Conservation (phyloP, 2,888 invertebrate species). For the Microchrysa polita region DNA sequence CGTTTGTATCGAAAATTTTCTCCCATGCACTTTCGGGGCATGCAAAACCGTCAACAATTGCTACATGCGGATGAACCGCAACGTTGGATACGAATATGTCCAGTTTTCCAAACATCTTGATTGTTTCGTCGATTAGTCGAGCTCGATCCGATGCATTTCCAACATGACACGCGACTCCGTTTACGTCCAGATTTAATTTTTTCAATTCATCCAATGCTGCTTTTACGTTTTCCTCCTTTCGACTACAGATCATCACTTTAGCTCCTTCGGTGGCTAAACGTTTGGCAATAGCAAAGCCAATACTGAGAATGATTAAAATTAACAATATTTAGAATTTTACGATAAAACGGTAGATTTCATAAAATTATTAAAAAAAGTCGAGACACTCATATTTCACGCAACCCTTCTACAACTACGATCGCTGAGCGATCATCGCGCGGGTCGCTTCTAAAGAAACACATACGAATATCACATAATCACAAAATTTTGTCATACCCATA, state of each 20-base stretch:
- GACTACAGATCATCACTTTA: neutral
- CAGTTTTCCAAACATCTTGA: slow-evolving; percentile 78
- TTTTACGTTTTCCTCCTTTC: neutral
- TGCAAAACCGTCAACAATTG: slow-evolving; percentile 77
- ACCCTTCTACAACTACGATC: no score
- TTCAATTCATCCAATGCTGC: neutral
- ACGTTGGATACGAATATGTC: slow-evolving; percentile 93
- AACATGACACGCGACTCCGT: slow-evolving; percentile 75
- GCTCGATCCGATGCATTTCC: slow-evolving; percentile 78
- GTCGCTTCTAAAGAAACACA: no score
- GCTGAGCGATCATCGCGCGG: no score
- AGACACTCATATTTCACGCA: no score
- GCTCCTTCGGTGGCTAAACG: neutral
- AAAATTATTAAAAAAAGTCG: no score
- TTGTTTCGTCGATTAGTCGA: slow-evolving; percentile 73
- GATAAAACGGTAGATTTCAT: no score
- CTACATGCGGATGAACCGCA: slow-evolving; percentile 76
- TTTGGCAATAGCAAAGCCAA: neutral
- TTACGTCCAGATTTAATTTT: neutral
- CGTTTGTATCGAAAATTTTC: slow-evolving; percentile 95
- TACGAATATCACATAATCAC: no score
- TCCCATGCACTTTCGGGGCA: slow-evolving; percentile 79
- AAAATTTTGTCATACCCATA: neutral
- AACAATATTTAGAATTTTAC: neutral
- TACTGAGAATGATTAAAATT: neutral